Evolutionary conservation across 2,797 vertebrate genomes (phyloP).

Genomic region (Hozukius guyotensis): DNA sequence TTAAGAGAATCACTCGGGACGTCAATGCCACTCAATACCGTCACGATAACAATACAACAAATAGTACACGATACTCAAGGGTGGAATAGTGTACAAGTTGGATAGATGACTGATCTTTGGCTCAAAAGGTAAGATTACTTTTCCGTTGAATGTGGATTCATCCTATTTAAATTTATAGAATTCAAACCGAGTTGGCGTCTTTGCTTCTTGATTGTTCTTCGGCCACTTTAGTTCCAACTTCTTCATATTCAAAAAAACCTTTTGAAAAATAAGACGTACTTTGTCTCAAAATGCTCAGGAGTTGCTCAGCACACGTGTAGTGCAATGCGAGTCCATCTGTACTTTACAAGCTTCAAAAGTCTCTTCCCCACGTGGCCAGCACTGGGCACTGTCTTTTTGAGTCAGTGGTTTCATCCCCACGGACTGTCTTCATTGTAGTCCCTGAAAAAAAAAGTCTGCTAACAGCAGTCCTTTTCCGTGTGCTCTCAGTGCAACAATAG

Average conservation of each 20-base stretch:
- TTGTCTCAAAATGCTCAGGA: conserved; percentile 48
- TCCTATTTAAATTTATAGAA: conserved; percentile 3
- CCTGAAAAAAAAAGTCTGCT: conserved; percentile 55
- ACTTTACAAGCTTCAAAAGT: conserved; percentile 58
- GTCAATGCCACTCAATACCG: conserved; percentile 62
- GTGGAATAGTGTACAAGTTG: conserved; percentile 69
- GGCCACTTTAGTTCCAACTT: conserved; percentile 36
- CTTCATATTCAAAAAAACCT: conserved; percentile 45
- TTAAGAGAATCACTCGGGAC: conserved; percentile 62
- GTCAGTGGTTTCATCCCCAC: conserved; percentile 74
- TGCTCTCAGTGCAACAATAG: conserved; percentile 77
- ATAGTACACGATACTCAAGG: conserved; percentile 67
- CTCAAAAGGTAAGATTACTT: conserved; percentile 66
- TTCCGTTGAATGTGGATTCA: conserved; percentile 28
- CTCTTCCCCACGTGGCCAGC: conserved; percentile 79
- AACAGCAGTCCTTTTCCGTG: conserved; percentile 55
- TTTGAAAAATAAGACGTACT: conserved; percentile 46
- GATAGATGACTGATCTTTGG: conserved; percentile 81
- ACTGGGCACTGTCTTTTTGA: conserved; percentile 71
- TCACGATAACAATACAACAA: conserved; percentile 68
- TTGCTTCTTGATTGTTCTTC: conserved; percentile 65
- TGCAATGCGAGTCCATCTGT: conserved; percentile 52
- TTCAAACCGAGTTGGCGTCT: conserved; percentile 23
- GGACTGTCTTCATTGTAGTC: conserved; percentile 76
- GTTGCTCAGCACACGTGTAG: conserved; percentile 38